Evolutionary conservation across 2,113 vertebrate genomes (phyloP), one percentile per base, ranked within the genome.

Genomic region (Geococcyx californianus): DNA sequence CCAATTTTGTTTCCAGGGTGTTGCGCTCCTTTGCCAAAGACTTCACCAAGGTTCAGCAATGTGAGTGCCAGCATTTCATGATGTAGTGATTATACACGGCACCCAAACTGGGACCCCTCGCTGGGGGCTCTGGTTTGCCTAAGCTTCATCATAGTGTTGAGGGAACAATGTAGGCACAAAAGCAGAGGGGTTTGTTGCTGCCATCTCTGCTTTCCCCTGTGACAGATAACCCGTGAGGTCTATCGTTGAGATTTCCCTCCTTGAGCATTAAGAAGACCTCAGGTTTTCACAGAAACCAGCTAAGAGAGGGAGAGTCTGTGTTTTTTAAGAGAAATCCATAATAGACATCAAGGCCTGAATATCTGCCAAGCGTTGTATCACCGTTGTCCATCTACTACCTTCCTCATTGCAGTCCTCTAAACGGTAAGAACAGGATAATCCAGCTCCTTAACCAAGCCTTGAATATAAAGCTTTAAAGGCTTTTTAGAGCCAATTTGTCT

Each of bases 111-210:
- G 49, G 28, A 36, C 44, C 14, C 34, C 44, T 64, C 4, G 2
- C 33, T 58, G 74, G 82, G 36, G 1, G 2, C 64, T 52, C 33
- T 69, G 66, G 23, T 25, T 26, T n/a, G 36, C 44, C 47, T 54
- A 62, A 26, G 13, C 42, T 21, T 55, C 68, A n/a, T 40, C 52
- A 9, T 4, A 11, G 15, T 5, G 0, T 2, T 0, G 0, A 72
- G 38, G 42, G 28, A 67, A 5, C 26, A 11, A 19, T 23, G 5
- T 6, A 6, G 49, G 29, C 74, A 66, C 3, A 3, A 58, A 15
- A 31, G 19, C 2, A 2, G 68, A 60, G 34, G 4, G 68, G 4
- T 73, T 38, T 40, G 54, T 0, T 31, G 81, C 12, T 73, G 42
- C 12, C 18, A 6, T 10, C 44, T 36, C 82, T 72, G n/a, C 54